Conservation (phyloP, 2,888 invertebrate genomes). For the Automeris io region DNA sequence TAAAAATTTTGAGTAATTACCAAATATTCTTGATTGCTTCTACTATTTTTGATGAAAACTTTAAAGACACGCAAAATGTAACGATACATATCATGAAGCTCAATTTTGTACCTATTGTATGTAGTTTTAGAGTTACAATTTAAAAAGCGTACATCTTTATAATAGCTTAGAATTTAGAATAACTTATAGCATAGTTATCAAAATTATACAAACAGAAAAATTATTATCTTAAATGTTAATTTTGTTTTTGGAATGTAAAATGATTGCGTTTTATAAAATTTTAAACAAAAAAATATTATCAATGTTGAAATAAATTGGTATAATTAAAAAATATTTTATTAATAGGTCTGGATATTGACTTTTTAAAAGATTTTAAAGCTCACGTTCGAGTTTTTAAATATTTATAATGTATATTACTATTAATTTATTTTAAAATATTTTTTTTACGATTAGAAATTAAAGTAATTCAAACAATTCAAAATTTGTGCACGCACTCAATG, state of each 20-base stretch:
- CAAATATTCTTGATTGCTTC: too few species aligned
- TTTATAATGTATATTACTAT: too few species aligned
- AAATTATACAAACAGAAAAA: conserved; percentile 42
- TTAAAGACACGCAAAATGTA: conserved; percentile 33
- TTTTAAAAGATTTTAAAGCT: too few species aligned
- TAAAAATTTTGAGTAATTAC: too few species aligned
- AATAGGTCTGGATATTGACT: too few species aligned
- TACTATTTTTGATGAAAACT: conserved; percentile 1
- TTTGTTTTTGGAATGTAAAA: not conserved
- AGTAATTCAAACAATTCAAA: too few species aligned
- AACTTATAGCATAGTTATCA: conserved; percentile 24
- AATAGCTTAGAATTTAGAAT: conserved; percentile 14
- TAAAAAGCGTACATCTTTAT: conserved; percentile 34
- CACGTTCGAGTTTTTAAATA: too few species aligned
- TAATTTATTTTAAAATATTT: too few species aligned
- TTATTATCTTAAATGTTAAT: not conserved
- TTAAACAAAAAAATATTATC: not conserved
- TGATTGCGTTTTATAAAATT: not conserved
- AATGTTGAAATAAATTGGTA: not conserved
- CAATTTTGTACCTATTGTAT: conserved; percentile 74
- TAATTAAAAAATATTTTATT: too few species aligned
- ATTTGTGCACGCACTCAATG: too few species aligned
- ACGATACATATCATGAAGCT: conserved; percentile 74
- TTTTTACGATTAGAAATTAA: too few species aligned
- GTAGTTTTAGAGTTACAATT: conserved; percentile 69